Base-by-base conservation (phyloP, 92 coral and sea anemone species). In the Phymanthus crucifer region DNA sequence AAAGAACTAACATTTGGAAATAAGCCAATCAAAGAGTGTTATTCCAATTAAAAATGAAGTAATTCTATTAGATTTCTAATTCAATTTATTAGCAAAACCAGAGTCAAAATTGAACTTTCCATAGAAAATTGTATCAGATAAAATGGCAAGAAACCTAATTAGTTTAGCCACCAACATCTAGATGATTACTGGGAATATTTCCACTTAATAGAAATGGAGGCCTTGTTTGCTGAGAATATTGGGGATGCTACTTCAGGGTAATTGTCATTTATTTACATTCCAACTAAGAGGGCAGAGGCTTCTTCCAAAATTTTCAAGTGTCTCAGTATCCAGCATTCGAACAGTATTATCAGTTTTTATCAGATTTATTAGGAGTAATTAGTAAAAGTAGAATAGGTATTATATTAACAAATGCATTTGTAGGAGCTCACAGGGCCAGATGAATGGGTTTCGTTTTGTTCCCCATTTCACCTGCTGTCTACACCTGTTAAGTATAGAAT, bases 371-470 rank as follows among this genome's bases (percentile, higher is more conserved):
- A 85, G 89, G 71, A 50, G 70, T 81, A 86, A 92, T 92, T 89
- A 76, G 85, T 83, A 84, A 80, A 84, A 87, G 83, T 83, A 78
- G 87, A 84, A 87, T 74, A 84, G 89, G 87, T 85, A 93, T 90
- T 93, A 87, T 84, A 93, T 93, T 93, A 93, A 93, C 97, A 93
- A 93, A 93, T 90, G 97, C 86, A 90, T 90, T 90, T 87, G 78
- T 87, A 93, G 90, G 87, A 92, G 91, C 87, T 82, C 66, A 43
- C 72, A 52, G 27, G 61, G 73, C 38, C 79, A 73, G 79, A 58
- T 82, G 80, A 73, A 65, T 75, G 6, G 17, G 23, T 31, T 52
- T 77, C 81, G 81, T 77, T 77, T 61, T 77, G 81, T 77, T 61
- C 40, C 45, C 71, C 66, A 58, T 52, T 73, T 65, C 97, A 93